These are phyloP conservation scores for Lysandra bellargus DNA, from an alignment of 2,888 invertebrate species.

Conservation along the genomic window DNA sequence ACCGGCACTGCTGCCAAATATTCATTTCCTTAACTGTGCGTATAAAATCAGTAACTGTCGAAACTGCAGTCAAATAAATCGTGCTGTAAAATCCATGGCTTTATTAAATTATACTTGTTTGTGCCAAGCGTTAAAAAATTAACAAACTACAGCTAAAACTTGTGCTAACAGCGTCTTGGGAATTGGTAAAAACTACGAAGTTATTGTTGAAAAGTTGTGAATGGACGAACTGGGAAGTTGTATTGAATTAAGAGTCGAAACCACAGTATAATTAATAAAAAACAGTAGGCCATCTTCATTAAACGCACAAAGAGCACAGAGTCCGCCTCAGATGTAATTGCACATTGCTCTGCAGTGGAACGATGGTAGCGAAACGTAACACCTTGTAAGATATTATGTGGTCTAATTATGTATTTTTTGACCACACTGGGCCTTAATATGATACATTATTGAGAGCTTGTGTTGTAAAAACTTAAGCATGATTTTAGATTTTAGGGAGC, in stretches of 20 bases:
- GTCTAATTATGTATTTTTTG: too few relatives aligned
- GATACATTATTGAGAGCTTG: too few relatives aligned
- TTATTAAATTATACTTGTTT: conserved; percentile 16
- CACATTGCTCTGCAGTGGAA: too few relatives aligned
- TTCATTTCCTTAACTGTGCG: neutral
- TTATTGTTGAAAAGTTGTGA: conserved; percentile 36
- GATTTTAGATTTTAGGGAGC: too few relatives aligned
- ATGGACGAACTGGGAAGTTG: conserved; percentile 39
- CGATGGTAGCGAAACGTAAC: too few relatives aligned
- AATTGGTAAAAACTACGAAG: conserved; percentile 32
- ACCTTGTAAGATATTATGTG: too few relatives aligned
- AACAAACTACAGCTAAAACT: neutral
- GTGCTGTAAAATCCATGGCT: neutral
- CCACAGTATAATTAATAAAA: neutral
- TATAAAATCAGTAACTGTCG: neutral
- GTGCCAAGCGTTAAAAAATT: conserved; percentile 24
- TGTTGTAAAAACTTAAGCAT: too few relatives aligned
- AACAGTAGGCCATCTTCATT: neutral
- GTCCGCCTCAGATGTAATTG: too few relatives aligned
- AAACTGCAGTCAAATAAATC: neutral
- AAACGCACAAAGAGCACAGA: too few relatives aligned
- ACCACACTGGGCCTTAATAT: too few relatives aligned
- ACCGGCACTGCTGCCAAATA: neutral
- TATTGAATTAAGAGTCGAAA: conserved; percentile 39
- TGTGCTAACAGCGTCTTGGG: conserved; percentile 23